These are phyloP conservation scores for Acanthurus tractus DNA, from an alignment of 2,797 vertebrate genomes.

Conservation along the genomic window DNA sequence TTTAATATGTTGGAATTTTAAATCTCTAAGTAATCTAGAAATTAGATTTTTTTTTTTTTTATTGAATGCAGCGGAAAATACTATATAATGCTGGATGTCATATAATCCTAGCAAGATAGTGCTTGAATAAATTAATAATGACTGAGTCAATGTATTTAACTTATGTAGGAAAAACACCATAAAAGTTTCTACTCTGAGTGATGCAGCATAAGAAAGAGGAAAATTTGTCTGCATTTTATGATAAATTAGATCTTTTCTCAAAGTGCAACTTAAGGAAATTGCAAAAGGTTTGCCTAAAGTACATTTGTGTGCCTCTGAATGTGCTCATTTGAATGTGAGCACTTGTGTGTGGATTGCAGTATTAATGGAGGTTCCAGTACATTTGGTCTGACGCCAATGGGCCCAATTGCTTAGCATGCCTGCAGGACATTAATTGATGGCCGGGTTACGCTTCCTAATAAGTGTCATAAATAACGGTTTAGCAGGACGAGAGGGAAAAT, in stretches of 20 bases:
- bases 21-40: background rate
- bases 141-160: background rate
- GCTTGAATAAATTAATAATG: conserved; percentile 8
- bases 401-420: conserved; percentile 83
- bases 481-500: conserved; percentile 81
- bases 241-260: conserved; percentile 49
- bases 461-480: conserved; percentile 89
- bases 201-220: conserved; percentile 1
- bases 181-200: conserved; percentile 4
- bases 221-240: conserved; percentile 22
- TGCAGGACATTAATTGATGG: conserved; percentile 88
- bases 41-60: background rate
- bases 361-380: conserved; percentile 86
- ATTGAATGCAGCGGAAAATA: background rate
- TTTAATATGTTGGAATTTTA: background rate
- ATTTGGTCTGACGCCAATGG: conserved; percentile 84
- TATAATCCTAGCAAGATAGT: background rate
- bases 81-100: background rate
- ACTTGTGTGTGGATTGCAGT: conserved; percentile 78
- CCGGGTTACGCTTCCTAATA: conserved; percentile 86
- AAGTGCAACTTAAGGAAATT: conserved; percentile 54
- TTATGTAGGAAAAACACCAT: conserved; percentile 8
- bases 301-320: conserved; percentile 56
- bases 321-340: conserved; percentile 75
- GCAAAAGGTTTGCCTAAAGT: conserved; percentile 44